These are phyloP conservation scores for Myrmophylax atrothorax DNA, from an alignment of 2,113 vertebrate species.

Conservation along the genomic window DNA sequence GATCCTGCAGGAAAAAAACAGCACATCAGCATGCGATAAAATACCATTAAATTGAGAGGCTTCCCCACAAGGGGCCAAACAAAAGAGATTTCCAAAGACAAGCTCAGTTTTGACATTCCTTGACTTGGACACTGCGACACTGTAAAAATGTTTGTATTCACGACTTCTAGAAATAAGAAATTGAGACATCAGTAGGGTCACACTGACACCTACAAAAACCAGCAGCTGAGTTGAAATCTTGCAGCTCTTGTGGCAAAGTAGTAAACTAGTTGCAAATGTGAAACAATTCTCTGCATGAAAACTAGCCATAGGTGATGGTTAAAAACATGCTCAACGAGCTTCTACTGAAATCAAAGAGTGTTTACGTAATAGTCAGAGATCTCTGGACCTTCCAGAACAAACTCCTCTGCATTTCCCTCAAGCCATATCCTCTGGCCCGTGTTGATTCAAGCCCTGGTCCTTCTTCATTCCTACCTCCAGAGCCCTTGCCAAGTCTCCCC, in stretches of 20 bases:
- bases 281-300: not conserved
- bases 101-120: not conserved
- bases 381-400: not conserved
- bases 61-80: not conserved
- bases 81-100: not conserved
- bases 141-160: not conserved
- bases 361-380: not conserved
- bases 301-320: not conserved
- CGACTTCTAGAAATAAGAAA: not conserved
- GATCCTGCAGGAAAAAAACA: not conserved
- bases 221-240: not conserved
- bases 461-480: not conserved
- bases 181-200: not conserved
- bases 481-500: not conserved
- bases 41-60: not conserved
- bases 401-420: not conserved
- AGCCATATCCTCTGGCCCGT: not conserved
- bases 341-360: not conserved
- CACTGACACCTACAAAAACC: not conserved
- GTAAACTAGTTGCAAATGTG: not conserved
- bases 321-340: not conserved
- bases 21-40: rapidly evolving
- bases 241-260: not conserved
- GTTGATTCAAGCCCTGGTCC: not conserved
- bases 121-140: not conserved